Base-by-base conservation (phyloP, 2,797 vertebrate species). In the Eutrigla gurnardus region DNA sequence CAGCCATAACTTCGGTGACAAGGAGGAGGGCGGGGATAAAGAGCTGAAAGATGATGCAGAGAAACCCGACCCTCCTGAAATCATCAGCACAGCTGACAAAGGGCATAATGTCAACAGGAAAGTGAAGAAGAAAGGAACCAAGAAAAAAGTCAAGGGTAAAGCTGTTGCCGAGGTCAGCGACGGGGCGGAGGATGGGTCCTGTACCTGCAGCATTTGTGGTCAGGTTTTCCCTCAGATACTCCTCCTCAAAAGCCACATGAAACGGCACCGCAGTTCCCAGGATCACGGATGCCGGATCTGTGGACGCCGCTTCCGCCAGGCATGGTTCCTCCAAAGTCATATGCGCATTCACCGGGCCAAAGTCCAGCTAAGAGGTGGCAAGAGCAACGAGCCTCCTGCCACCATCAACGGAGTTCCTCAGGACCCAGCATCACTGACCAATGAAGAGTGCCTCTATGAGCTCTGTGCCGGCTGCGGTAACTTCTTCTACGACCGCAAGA, bases 281-380 rank as follows among this genome's bases (percentile, higher is more conserved):
- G 97, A 99, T 87, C 97, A 99, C 0, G 96, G 97, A 14, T 99
- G 98, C 82, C 96, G 97, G 77, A 97, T 99, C 77, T 99, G 98
- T 5, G 98, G 98, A 33, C 96, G 97, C 2, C 95, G 97, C 47
- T 99, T 99, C 91, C 98, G 98, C 71, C 97, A 99, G 85, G 96
- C 97, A 1, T 99, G 98, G 98, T 99, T 99, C 88, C 95, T 99
- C 62, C 99, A 99, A 89, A 99, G 97, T 87, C 98, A 99, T 80
- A 99, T 99, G 98, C 98, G 98, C 91, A 97, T 97, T 0, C 98
- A 99, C 0, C 94, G 95, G 54, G 95, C 92, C 86, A 98, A 95
- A 94, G 95, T 94, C 78, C 95, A 96, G 91, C 93, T 96, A 57
- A 92, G 86, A 75, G 83, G 88, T 0, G 63, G 72, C 50, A 92